These are phyloP conservation scores for Oncopodura yosiiana DNA, from an alignment of 1,140 invertebrate genomes.

Conservation along the genomic window DNA sequence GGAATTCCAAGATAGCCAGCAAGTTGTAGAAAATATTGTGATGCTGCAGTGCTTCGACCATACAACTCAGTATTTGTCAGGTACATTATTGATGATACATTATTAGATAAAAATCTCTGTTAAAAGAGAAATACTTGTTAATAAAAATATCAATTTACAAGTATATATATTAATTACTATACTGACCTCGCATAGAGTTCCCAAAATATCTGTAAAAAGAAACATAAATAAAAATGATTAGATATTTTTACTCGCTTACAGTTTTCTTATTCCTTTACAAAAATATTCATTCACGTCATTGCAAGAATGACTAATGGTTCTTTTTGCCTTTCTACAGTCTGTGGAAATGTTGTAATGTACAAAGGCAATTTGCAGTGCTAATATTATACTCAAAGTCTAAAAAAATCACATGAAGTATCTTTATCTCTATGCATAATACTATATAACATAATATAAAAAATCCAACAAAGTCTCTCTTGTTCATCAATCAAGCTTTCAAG, in stretches of 20 bases:
- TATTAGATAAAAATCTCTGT: constrained; percentile 73
- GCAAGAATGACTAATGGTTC: background rate
- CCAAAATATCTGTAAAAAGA: constrained; percentile 39
- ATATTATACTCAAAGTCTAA: too few relatives aligned
- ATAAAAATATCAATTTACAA: background rate
- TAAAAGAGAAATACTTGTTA: constrained; percentile 56
- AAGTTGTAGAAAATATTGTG: constrained; percentile 85
- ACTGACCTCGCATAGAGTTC: constrained; percentile 22
- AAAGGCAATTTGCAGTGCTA: too few relatives aligned
- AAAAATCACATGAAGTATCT: too few relatives aligned
- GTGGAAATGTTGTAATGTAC: background rate
- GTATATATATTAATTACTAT: background rate
- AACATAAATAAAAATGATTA: constrained; percentile 13
- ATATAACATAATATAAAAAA: too few relatives aligned
- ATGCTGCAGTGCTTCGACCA: constrained; percentile 78
- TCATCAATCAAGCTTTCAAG: too few relatives aligned
- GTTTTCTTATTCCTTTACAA: background rate
- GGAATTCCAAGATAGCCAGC: constrained; percentile 61
- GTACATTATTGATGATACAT: constrained; percentile 84
- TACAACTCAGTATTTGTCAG: constrained; percentile 84
- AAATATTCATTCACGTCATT: background rate
- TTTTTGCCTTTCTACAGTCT: background rate
- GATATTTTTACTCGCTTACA: too few relatives aligned
- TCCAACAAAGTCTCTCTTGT: too few relatives aligned
- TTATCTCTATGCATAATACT: too few relatives aligned